Evolutionary conservation across 92 coral and sea anemone genomes (phyloP).

Genomic region (Parazoanthus darwini): DNA sequence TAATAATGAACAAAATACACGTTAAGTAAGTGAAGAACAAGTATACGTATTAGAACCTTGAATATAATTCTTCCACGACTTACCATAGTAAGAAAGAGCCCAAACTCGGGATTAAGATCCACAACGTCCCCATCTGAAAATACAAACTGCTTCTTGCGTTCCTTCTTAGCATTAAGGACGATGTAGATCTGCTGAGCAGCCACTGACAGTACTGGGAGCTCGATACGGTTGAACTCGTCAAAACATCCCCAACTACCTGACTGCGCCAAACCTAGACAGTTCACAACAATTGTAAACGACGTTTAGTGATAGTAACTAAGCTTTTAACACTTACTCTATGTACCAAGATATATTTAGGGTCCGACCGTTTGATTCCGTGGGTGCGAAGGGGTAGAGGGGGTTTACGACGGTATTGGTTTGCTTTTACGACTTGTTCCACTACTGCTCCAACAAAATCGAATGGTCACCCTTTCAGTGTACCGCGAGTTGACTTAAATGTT

Average conservation of each 20-base stretch:
- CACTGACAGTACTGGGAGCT: constrained; percentile 89
- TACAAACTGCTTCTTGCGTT: constrained; percentile 82
- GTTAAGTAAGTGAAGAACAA: not conserved
- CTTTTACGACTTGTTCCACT: too few relatives aligned
- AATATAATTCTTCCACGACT: not conserved
- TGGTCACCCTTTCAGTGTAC: too few relatives aligned
- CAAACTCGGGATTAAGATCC: constrained; percentile 87
- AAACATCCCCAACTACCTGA: constrained; percentile 96
- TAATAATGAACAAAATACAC: not conserved
- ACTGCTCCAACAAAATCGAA: too few relatives aligned
- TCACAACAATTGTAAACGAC: not conserved
- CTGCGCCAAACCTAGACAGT: constrained; percentile 74
- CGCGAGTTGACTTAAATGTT: too few relatives aligned
- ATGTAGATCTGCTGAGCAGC: constrained; percentile 94
- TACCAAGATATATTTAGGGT: not conserved
- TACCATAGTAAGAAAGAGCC: constrained; percentile 88
- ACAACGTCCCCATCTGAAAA: constrained; percentile 91
- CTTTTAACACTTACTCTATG: too few relatives aligned
- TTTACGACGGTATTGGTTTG: too few relatives aligned
- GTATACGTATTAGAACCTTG: not conserved
- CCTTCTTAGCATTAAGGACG: constrained; percentile 88
- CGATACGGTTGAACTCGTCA: constrained; percentile 92
- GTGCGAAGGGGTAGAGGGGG: too few relatives aligned
- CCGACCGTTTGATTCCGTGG: too few relatives aligned
- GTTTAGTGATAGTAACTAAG: not conserved